Evolutionary conservation across 2,888 invertebrate genomes (phyloP).

Genomic region (Parascotia fuliginaria): DNA sequence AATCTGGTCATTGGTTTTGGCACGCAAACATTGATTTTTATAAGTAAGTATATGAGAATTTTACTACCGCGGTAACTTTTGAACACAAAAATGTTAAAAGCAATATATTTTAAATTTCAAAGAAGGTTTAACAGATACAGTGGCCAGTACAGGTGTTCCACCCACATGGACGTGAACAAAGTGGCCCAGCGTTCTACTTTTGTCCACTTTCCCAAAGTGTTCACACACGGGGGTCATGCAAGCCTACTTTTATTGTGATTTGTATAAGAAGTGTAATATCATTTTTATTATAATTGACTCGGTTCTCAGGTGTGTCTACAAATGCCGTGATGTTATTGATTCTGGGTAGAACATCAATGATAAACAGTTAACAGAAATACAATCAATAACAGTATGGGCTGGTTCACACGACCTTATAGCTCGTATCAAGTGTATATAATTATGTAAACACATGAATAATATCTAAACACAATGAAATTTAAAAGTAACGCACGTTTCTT

Average conservation of each 20-base stretch:
- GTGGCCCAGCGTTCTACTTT: slow-evolving; percentile 40
- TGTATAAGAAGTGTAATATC: slow-evolving; percentile 39
- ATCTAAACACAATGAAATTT: too few relatives aligned
- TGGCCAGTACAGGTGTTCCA: slow-evolving; percentile 42
- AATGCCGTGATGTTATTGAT: not conserved
- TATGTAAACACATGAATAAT: too few relatives aligned
- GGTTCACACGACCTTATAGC: slow-evolving; percentile 18
- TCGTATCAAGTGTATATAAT: too few relatives aligned
- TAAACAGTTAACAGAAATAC: not conserved
- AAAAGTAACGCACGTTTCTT: too few relatives aligned
- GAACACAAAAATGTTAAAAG: too few relatives aligned
- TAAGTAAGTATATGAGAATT: too few relatives aligned
- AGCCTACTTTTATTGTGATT: slow-evolving; percentile 46
- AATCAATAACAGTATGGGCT: slow-evolving; percentile 15
- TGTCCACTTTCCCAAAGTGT: slow-evolving; percentile 44
- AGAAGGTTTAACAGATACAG: slow-evolving; percentile 8
- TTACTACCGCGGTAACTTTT: too few relatives aligned
- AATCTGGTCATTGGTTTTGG: too few relatives aligned
- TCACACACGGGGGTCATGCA: slow-evolving; percentile 36
- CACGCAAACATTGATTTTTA: too few relatives aligned
- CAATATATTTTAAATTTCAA: not conserved
- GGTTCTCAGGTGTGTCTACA: slow-evolving; percentile 5
- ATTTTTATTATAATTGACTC: slow-evolving; percentile 15
- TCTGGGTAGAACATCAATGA: not conserved
- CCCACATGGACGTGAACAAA: slow-evolving; percentile 33